Evolutionary conservation across 1,140 invertebrate genomes (phyloP), one percentile per base, ranked within the genome.

Genomic region (Lepidotrigona ventralis): DNA sequence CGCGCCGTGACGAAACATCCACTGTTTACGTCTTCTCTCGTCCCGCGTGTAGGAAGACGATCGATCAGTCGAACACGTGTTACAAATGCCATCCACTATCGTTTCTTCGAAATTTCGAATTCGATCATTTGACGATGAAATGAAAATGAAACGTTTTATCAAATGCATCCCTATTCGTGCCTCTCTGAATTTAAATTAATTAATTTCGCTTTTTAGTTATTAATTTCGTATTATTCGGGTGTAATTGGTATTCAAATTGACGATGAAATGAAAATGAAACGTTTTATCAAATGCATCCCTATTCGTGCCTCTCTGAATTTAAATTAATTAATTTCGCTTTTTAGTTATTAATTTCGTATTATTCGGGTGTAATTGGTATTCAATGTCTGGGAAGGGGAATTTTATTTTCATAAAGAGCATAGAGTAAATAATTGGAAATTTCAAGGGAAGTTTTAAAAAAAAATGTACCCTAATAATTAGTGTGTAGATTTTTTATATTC

Each of bases 11-110:
- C 39, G 74, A 78, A 69, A 68, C 46, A 77, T 17, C 74, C 39
- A n/a, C 74, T 78, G 81, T 77, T 83, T 83, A 60, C 76, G 66
- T 78, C 66, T 70, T 69, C 54, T 33, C 19, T 39, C 33, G 8
- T 6, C 33, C 11, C 70, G 21, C 53, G 11, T 6, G 9, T 5
- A 56, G 21, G 5, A 63, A 46, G 39, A 80, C 33, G 53, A 78
- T 53, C 33, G 39, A 26, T 68, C 14, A 23, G 12, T n/a, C 23
- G 26, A 9, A 26, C 73, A 39, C 17, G 39, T 46, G 56, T 64
- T 64, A 64, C 33, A 17, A 51, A 33, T 51, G n/a, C 26, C n/a
- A n/a, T 1, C 19, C 0, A 54, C 19, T 33, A 15, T 56, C 26
- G 21, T 58, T 23, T 17, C 26, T 21, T 56, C 15, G 5, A 33